Base-by-base conservation (phyloP, 2,797 vertebrate genomes). In the Oreochromis mossambicus region DNA sequence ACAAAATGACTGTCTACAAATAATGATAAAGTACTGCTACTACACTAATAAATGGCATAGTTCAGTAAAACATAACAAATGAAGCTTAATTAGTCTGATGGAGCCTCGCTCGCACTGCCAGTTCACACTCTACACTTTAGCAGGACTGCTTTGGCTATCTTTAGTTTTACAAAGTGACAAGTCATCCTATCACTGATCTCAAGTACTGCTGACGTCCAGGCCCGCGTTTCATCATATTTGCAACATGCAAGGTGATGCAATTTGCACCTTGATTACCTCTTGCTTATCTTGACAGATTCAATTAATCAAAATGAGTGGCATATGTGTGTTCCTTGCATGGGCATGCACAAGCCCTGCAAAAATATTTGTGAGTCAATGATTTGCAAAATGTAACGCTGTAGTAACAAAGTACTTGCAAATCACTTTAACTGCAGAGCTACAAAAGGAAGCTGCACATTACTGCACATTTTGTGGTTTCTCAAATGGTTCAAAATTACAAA, bases 171-270 rank as follows among this genome's bases (percentile, higher is more conserved):
- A 48, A 8, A 52, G 8, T 43, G 15, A 54, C 7, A 24, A 38
- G n/a, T 29, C 77, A 8, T 13, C 52, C 13, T 55, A 32, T 26
- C 8, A 54, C 50, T 43, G 21, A 32, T 3, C 66, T 15, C 21
- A 9, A 46, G 12, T n/a, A 9, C 15, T 70, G 7, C 8, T 19
- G 12, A 52, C 13, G 1, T 46, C 24, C 0, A n/a, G 17, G 12
- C 8, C n/a, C 5, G 2, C 0, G 0, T 43, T 32, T 75, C 14
- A 21, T 10, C 34, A 36, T 19, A 56, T 80, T 8, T 26, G 12
- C 29, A 54, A 51, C 43, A 15, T 13, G 13, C 8, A 43, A n/a
- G 26, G 21, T 29, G 61, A 38, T 55, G 36, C 46, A 50, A 50
- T 50, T 50, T 50, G 46, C 46, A 13, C 15, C 15, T 0, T 3